Conservation (phyloP, 2,113 vertebrate genomes). For the Corythoichthys intestinalis region DNA sequence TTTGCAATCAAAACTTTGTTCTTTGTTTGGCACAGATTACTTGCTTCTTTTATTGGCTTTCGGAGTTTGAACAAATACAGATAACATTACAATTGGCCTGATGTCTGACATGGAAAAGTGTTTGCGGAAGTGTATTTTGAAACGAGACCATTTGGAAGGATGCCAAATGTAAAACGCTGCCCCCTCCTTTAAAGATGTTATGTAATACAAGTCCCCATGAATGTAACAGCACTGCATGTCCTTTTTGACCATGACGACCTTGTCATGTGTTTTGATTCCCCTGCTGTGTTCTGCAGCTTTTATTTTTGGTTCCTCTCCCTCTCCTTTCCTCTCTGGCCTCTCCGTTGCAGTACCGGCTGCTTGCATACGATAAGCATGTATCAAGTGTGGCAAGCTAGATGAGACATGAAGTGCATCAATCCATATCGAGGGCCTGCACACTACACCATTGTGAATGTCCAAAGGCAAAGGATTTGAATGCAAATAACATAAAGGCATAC, state of each 20-base stretch:
- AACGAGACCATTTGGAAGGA: background rate
- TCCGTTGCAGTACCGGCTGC: conserved; percentile 31
- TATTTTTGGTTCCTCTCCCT: conserved; percentile 33
- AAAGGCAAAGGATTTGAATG: background rate
- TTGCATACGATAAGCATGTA: conserved; percentile 51
- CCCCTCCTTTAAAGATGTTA: background rate
- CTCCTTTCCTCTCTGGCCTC: conserved; percentile 23
- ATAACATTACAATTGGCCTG: background rate
- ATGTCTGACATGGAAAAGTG: too few relatives aligned
- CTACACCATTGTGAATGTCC: background rate
- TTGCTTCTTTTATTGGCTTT: background rate
- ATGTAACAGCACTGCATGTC: background rate
- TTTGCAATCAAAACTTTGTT: background rate
- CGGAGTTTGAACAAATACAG: background rate
- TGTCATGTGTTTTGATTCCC: conserved; percentile 10
- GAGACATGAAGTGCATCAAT: conserved; percentile 4
- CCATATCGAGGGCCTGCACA: background rate
- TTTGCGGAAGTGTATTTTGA: background rate
- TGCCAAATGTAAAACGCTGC: background rate
- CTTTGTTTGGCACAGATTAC: background rate
- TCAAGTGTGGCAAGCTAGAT: conserved; percentile 17
- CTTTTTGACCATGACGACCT: background rate
- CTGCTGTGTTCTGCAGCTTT: background rate
- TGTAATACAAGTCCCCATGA: background rate
- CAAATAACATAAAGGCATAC: background rate